Base-by-base conservation (phyloP, 2,888 invertebrate genomes). In the Cybosia mesomella region DNA sequence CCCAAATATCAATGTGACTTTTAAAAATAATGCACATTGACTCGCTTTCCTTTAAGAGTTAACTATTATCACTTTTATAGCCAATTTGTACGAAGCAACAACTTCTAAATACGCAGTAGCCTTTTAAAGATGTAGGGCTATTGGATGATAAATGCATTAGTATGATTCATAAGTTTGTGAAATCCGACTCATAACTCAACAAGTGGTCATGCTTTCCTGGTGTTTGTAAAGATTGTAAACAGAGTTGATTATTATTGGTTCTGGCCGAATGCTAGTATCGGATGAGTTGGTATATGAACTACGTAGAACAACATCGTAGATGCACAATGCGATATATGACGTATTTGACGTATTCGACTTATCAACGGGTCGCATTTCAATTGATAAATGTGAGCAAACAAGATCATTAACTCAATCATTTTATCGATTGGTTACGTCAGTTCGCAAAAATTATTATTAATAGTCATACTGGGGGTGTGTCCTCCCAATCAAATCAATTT, bases 311-410 rank as follows among this genome's bases (percentile, higher is more conserved):
- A 34, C 21, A 34, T 21, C 10, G 18, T 15, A 63, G 10, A 34
- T 63, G 28, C 67, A 75, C 61, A 61, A 18, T 60, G 69, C 21
- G 59, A 32, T 63, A 58, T 69, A 71, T 80, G 79, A 79, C 81
- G 81, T 72, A 70, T 68, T 64, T 18, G 58, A 66, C 63, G 68
- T 58, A n/a, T 18, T 8, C 59, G 58, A n/a, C 64, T 66, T 65
- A 58, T 76, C 67, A 66, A 58, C 64, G 70, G 71, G 79, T 74
- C 79, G 65, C 74, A 70, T 72, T 69, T 79, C 79, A 80, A 80
- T 80, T 80, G 79, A 73, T 72, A 53, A 36, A 74, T 64, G 68
- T 49, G 71, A 79, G 81, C 76, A 80, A 80, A 80, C 81, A 80
- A 79, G 71, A 74, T 79, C 70, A 72, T 79, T 81, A 63, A 71